A percentile compares a stretch with the other conserved stretches of the same genome.
These are phyloP conservation scores for Alces alces DNA, from an alignment of 2,113 vertebrate genomes.

Conservation along the genomic window DNA sequence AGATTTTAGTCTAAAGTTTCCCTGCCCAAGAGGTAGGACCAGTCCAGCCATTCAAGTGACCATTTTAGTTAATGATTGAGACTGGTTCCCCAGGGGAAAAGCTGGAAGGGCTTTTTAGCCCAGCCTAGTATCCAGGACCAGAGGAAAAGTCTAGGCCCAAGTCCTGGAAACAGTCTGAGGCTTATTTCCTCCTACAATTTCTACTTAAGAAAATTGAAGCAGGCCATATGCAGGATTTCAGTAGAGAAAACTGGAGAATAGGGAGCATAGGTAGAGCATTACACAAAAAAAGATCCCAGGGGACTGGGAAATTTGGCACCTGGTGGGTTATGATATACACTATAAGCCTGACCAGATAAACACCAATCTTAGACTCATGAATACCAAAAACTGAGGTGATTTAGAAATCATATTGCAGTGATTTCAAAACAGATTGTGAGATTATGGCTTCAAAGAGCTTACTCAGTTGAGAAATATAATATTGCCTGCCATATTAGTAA, in stretches of 20 bases:
- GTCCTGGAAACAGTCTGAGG: background rate
- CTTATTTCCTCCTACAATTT: background rate
- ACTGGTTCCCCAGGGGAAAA: background rate
- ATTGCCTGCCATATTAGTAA: background rate
- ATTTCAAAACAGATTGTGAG: background rate
- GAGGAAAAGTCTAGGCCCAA: background rate
- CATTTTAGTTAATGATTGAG: background rate
- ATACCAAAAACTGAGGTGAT: background rate
- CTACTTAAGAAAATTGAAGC: background rate
- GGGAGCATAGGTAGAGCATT: background rate
- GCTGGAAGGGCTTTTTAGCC: background rate
- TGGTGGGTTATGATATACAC: fast-evolving
- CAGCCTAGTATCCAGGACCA: background rate
- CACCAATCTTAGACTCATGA: background rate
- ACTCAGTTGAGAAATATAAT: background rate
- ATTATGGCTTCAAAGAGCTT: background rate
- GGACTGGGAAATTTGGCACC: background rate
- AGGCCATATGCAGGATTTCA: background rate
- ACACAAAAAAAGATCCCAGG: background rate
- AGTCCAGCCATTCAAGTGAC: background rate
- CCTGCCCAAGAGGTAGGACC: background rate
- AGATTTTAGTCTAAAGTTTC: background rate
- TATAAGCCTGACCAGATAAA: background rate
- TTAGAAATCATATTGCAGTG: background rate
- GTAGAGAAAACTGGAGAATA: background rate